These are phyloP conservation scores for Triops cancriformis DNA, from an alignment of 1,140 invertebrate species.

Conservation along the genomic window DNA sequence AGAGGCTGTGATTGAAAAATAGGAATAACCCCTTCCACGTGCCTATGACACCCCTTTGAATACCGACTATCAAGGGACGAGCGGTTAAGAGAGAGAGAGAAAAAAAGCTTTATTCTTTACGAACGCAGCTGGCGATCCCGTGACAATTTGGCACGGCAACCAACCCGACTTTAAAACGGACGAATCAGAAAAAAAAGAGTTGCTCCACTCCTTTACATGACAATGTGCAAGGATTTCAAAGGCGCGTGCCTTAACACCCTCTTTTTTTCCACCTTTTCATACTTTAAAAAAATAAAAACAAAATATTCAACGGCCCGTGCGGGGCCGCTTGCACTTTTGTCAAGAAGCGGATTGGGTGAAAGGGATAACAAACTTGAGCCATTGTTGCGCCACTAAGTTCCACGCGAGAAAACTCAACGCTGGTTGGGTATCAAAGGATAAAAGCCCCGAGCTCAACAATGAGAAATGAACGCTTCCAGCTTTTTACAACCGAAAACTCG, in stretches of 20 bases:
- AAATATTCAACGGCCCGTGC: constrained; percentile 15
- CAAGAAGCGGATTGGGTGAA: not conserved
- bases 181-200: not conserved
- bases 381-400: not conserved
- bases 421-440: not conserved
- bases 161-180: not conserved
- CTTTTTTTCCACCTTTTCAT: not conserved
- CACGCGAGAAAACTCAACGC: not conserved
- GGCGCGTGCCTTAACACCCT: constrained; percentile 1
- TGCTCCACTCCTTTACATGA: not conserved
- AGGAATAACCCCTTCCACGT: not conserved
- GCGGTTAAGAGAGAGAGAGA: not conserved
- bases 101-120: constrained; percentile 13
- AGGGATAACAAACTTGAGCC: not conserved
- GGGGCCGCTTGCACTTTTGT: not conserved
- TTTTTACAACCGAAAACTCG: too few species aligned
- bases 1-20: not conserved
- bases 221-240: not conserved
- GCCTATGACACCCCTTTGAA: constrained; percentile 13
- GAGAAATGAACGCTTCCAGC: not conserved
- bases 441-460: not conserved
- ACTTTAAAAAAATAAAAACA: not conserved
- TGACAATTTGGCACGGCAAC: not conserved
- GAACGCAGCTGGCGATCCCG: not conserved
- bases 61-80: not conserved